phyloP scores from a whole-genome alignment of 2,797 vertebrate genomes.

The Tenualosa ilisha region DNA sequence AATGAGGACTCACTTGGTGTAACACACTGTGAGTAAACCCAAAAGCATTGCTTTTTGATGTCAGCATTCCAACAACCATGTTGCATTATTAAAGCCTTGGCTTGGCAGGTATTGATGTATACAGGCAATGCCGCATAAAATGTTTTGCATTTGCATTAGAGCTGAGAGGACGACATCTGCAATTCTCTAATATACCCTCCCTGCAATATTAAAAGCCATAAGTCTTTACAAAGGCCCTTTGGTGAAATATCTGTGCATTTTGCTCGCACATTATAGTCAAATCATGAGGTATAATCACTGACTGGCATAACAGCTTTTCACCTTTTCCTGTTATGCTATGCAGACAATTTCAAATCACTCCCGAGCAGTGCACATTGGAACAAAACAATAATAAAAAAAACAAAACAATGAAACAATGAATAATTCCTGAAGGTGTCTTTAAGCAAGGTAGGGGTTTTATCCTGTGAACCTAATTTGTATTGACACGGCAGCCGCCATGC shows the following conservation, averaged over 20 bases:
- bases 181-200: background rate
- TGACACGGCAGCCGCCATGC: background rate
- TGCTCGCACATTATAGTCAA: background rate
- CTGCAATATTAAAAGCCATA: background rate
- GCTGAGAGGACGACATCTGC: background rate
- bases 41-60: background rate
- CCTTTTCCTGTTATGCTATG: background rate
- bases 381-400: background rate
- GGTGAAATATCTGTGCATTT: background rate
- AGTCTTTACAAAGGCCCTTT: background rate
- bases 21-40: too few relatives aligned
- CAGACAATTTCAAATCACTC: background rate
- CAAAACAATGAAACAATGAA: background rate
- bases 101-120: background rate
- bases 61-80: background rate
- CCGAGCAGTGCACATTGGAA: background rate
- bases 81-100: background rate
- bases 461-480: slow-evolving; percentile 27
- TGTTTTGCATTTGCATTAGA: background rate
- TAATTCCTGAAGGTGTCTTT: slow-evolving; percentile 23
- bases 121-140: background rate
- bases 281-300: background rate
- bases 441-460: background rate
- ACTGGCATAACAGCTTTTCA: background rate
- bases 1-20: too few relatives aligned